Evolutionary conservation across 2,888 invertebrate species (phyloP).

Genomic region (Drosophila nr. fundita): DNA sequence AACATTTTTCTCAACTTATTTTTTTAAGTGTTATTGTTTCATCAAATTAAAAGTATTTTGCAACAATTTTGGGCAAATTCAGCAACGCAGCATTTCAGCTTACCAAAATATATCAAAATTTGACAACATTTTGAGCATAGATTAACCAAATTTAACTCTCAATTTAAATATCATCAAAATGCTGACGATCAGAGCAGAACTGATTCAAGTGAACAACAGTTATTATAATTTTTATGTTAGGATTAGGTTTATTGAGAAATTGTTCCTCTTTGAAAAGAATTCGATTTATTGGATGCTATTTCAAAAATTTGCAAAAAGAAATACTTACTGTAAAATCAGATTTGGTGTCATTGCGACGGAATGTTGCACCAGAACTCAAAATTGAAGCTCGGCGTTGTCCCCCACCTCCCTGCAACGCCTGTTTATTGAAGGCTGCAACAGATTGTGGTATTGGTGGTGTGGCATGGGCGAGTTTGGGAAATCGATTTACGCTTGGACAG

Average conservation of each 20-base stretch:
- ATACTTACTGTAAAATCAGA: constrained; percentile 8
- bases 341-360: constrained; percentile 5
- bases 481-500: constrained; percentile 51
- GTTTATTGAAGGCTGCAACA: constrained; percentile 14
- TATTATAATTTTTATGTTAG: neutral
- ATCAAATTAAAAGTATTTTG: neutral
- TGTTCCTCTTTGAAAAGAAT: neutral
- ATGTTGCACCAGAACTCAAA: neutral
- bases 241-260: neutral
- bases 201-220: too few species aligned
- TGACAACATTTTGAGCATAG: too few species aligned
- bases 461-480: neutral
- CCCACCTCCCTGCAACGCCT: neutral
- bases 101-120: neutral
- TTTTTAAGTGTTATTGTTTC: neutral
- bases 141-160: neutral
- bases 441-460: constrained; percentile 8
- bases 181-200: neutral
- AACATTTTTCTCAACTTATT: neutral
- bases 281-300: neutral
- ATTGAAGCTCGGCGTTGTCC: constrained; percentile 1
- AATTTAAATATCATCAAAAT: neutral
- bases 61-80: neutral
- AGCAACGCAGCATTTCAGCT: neutral
- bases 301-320: neutral